Evolutionary conservation across 2,888 invertebrate species (phyloP).

Genomic region (Callinectes sapidus): DNA sequence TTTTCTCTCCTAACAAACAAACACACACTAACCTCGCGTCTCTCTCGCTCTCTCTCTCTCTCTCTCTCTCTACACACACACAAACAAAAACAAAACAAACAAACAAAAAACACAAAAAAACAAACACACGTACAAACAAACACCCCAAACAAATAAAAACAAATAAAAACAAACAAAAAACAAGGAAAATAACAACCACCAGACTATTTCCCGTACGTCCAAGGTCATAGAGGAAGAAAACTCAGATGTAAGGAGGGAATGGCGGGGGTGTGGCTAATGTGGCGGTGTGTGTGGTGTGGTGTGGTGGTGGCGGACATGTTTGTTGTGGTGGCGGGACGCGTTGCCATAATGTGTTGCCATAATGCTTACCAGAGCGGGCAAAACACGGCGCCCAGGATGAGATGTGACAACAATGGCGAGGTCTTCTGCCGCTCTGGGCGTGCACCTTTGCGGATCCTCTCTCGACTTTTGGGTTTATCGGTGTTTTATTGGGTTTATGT

Average conservation of each 20-base stretch:
- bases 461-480: background rate
- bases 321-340: constrained; percentile 43
- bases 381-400: constrained; percentile 31
- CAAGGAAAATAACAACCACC: too few relatives aligned
- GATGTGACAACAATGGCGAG: constrained; percentile 69
- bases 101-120: background rate
- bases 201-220: background rate
- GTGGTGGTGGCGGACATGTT: constrained; percentile 7
- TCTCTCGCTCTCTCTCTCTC: too few relatives aligned
- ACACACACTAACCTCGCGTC: too few relatives aligned
- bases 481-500: background rate
- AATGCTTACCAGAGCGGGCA: constrained; percentile 52
- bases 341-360: constrained; percentile 60
- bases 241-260: background rate
- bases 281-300: background rate
- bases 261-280: background rate
- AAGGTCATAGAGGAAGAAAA: background rate
- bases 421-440: background rate
- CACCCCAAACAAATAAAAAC: background rate
- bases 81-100: background rate
- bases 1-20: too few relatives aligned
- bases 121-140: background rate
- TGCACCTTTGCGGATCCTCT: background rate
- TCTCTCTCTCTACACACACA: background rate
- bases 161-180: background rate